A percentile compares a stretch with the other conserved stretches of the same genome.
Evolutionary conservation across 2,797 vertebrate species (phyloP).

Genomic region (Sparus aurata): DNA sequence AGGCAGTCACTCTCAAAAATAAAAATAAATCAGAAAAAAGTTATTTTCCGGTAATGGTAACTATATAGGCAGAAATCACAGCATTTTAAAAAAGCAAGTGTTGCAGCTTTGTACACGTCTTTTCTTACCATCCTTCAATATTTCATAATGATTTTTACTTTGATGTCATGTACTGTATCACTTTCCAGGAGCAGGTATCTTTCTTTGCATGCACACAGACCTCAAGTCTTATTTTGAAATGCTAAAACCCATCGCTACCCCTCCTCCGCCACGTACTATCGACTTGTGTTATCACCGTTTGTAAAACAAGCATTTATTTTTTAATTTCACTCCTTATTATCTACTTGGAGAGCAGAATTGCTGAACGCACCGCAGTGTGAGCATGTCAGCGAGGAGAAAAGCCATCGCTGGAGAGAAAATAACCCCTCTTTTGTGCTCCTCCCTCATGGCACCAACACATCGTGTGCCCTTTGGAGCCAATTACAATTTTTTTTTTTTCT

Average conservation of each 20-base stretch:
- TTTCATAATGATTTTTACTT: slow-evolving; percentile 61
- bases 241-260: slow-evolving; percentile 1
- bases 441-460: slow-evolving; percentile 72
- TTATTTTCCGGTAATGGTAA: slow-evolving; percentile 43
- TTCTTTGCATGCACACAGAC: slow-evolving; percentile 17
- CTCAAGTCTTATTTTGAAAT: slow-evolving; percentile 38
- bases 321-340: slow-evolving; percentile 52
- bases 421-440: slow-evolving; percentile 69
- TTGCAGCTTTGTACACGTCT: slow-evolving; percentile 46
- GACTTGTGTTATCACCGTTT: slow-evolving; percentile 36
- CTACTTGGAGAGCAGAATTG: slow-evolving; percentile 42
- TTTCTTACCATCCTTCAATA: slow-evolving; percentile 56
- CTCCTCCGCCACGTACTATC: slow-evolving; percentile 27
- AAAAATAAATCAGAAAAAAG: neutral
- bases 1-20: slow-evolving; percentile 3
- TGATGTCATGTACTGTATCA: slow-evolving; percentile 43
- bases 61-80: slow-evolving; percentile 13
- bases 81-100: slow-evolving; percentile 39
- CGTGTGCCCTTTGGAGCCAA: slow-evolving; percentile 84
- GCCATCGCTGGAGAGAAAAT: slow-evolving; percentile 60
- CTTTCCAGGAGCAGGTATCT: slow-evolving; percentile 16
- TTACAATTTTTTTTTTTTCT: slow-evolving; percentile 74
- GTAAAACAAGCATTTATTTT: slow-evolving; percentile 53
- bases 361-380: slow-evolving; percentile 39
- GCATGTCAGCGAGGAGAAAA: slow-evolving; percentile 56